A percentile compares a stretch with the other conserved stretches of the same genome.
These are phyloP conservation scores for Yponomeuta cagnagella DNA, from an alignment of 2,888 invertebrate genomes.

Conservation along the genomic window DNA sequence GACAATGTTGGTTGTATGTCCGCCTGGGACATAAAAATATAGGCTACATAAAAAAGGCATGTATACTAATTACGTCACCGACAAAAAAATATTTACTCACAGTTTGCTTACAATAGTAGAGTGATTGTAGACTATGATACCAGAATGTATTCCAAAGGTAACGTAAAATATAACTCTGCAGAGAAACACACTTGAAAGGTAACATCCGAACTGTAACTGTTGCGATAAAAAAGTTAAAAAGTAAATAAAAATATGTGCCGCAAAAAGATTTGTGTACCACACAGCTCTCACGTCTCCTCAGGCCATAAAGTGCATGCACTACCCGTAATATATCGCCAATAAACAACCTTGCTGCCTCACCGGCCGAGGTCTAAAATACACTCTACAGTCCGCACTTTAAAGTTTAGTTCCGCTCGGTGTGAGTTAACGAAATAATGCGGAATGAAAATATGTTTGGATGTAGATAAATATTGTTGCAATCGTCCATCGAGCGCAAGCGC, in stretches of 20 bases:
- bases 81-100: too few relatives aligned
- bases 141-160: not conserved
- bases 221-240: not conserved
- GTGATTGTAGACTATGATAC: too few relatives aligned
- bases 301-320: slow-evolving; percentile 46
- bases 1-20: too few relatives aligned
- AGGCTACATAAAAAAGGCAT: too few relatives aligned
- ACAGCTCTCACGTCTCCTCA: slow-evolving; percentile 21
- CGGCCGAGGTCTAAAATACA: slow-evolving; percentile 22
- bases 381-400: slow-evolving; percentile 24
- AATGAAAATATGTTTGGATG: slow-evolving; percentile 43
- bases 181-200: not conserved
- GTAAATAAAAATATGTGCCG: slow-evolving; percentile 42
- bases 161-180: not conserved
- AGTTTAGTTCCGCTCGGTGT: slow-evolving; percentile 26
- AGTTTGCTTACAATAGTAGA: too few relatives aligned
- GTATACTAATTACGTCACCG: too few relatives aligned
- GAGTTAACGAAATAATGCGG: slow-evolving; percentile 38
- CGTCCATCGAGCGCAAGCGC: slow-evolving; percentile 38
- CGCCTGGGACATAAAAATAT: too few relatives aligned
- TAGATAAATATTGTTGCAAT: slow-evolving; percentile 40
- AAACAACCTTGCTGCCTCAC: slow-evolving; percentile 33
- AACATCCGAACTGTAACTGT: slow-evolving; percentile 12
- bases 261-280: slow-evolving; percentile 42
- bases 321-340: slow-evolving; percentile 51